phyloP scores from a whole-genome alignment of 2,797 vertebrate species.

The Okamejei kenojei region DNA sequence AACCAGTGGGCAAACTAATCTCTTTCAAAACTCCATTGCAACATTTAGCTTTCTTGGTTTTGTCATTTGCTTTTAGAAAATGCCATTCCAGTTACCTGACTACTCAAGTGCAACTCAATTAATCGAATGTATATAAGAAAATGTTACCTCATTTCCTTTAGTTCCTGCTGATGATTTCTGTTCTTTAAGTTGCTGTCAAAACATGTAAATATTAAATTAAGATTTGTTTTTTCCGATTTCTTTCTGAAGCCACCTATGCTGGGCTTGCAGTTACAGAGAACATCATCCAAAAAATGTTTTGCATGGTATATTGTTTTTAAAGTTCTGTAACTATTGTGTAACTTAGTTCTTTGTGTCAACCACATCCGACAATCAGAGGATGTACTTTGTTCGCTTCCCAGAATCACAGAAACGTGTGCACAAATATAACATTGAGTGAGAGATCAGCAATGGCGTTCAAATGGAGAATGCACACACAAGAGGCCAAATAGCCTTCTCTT shows the following conservation, averaged over 20 bases:
- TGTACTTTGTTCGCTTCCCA: background rate
- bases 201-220: conserved; percentile 46
- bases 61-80: background rate
- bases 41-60: background rate
- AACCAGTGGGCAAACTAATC: too few species aligned
- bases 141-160: conserved; percentile 86
- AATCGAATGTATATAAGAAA: background rate
- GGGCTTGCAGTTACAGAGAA: background rate
- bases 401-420: too few species aligned
- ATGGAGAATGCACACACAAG: too few species aligned
- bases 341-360: background rate
- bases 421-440: too few species aligned
- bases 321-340: too few species aligned
- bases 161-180: conserved; percentile 80
- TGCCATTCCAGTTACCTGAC: background rate
- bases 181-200: conserved; percentile 85
- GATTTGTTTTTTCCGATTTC: background rate
- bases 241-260: background rate
- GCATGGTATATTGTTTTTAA: background rate
- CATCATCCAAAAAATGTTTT: background rate
- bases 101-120: background rate
- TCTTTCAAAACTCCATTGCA: background rate
- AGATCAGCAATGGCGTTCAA: too few species aligned
- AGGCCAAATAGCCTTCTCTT: too few species aligned
- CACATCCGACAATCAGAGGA: background rate